Evolutionary conservation across 2,113 vertebrate species (phyloP).

Genomic region (Hippocampus zosterae): DNA sequence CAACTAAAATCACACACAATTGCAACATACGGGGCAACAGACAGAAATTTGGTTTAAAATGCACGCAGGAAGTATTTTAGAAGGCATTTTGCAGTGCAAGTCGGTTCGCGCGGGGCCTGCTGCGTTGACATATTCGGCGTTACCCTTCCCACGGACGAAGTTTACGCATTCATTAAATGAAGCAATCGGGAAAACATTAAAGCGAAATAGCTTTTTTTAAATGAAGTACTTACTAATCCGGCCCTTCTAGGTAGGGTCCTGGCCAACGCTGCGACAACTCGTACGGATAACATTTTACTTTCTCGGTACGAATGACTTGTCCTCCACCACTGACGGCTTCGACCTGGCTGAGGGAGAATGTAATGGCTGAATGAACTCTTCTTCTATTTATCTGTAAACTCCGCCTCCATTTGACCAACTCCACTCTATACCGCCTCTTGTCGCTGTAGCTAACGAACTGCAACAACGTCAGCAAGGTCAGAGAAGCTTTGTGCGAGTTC

Average conservation of each 20-base stretch:
- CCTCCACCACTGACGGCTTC: conserved; percentile 56
- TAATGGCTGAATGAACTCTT: conserved; percentile 69
- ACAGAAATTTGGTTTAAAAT: no score
- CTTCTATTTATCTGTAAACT: conserved; percentile 49
- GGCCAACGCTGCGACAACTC: conserved; percentile 82
- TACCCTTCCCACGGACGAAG: conserved; percentile 51
- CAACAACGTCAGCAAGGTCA: neutral
- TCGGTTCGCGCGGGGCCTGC: conserved; percentile 44
- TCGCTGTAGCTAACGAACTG: neutral
- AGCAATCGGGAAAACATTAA: neutral
- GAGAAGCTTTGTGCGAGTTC: no score
- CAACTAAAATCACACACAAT: neutral
- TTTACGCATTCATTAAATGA: conserved; percentile 11
- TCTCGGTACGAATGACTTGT: conserved; percentile 53
- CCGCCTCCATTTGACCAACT: neutral
- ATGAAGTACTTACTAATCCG: conserved; percentile 77
- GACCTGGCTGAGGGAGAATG: conserved; percentile 47
- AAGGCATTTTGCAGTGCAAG: neutral
- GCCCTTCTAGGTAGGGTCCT: conserved; percentile 82
- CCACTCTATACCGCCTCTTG: conserved; percentile 23
- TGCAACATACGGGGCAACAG: neutral
- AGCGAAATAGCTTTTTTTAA: neutral
- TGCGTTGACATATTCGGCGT: conserved; percentile 13
- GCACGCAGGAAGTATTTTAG: neutral
- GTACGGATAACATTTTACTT: conserved; percentile 82